Conservation (phyloP, 2,113 vertebrate genomes). For the Pantherophis guttatus region DNA sequence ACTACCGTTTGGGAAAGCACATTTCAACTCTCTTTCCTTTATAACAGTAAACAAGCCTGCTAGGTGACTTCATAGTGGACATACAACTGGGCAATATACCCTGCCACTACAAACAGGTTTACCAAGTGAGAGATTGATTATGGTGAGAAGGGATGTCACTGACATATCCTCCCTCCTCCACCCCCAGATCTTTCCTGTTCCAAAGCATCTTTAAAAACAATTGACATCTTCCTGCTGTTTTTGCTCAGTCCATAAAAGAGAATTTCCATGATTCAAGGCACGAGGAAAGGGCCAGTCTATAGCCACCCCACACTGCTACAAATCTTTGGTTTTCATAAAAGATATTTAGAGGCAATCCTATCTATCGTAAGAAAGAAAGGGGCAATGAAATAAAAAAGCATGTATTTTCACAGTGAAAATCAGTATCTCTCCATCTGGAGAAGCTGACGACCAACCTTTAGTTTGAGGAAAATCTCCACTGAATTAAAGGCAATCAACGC, state of each 20-base stretch:
- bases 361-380: conserved; percentile 30
- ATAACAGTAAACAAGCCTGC: not conserved
- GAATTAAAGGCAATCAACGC: conserved; percentile 9
- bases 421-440: conserved; percentile 37
- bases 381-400: conserved; percentile 16
- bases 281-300: not conserved
- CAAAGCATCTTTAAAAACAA: not conserved
- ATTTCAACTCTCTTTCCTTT: not conserved
- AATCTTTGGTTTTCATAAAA: not conserved
- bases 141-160: conserved; percentile 1
- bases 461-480: conserved; percentile 44
- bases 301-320: not conserved
- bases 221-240: not conserved
- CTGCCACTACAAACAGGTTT: not conserved
- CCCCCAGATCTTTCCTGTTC: not conserved
- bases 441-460: conserved; percentile 14
- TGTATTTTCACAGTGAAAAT: conserved; percentile 58
- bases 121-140: not conserved
- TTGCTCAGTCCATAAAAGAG: not conserved
- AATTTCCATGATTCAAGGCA: not conserved
- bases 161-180: not conserved
- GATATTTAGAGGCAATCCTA: not conserved
- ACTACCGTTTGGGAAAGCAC: not conserved
- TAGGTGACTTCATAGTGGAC: not conserved
- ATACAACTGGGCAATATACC: not conserved